Evolutionary conservation across 35 echinoderm and acorn worm genomes (phyloP).

Genomic region (Heliocidaris erythrogramma): DNA sequence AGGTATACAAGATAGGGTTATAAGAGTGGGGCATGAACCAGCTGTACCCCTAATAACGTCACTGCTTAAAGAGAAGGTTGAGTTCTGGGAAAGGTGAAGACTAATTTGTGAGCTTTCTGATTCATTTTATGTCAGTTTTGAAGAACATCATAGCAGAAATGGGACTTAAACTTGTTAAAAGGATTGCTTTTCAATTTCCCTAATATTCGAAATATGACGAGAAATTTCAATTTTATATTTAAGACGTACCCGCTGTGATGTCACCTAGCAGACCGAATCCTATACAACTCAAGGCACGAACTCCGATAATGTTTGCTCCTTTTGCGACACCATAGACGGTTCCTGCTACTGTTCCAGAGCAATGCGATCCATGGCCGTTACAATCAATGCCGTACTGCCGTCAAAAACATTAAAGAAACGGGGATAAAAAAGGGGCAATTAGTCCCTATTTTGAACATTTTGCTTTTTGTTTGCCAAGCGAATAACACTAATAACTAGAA

Average conservation of each 20-base stretch:
- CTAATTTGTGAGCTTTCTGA: no score
- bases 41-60: no score
- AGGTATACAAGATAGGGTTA: no score
- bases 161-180: no score
- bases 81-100: no score
- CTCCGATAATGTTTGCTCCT: constrained; percentile 47
- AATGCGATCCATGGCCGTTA: constrained; percentile 77
- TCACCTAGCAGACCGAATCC: constrained; percentile 46
- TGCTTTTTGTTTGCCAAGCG: neutral
- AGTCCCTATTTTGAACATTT: neutral
- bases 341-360: constrained; percentile 66
- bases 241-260: constrained; percentile 52
- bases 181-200: no score
- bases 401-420: neutral
- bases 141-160: no score
- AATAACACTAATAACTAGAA: neutral
- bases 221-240: no score
- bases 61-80: no score
- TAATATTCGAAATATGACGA: no score
- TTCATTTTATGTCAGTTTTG: no score
- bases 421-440: neutral
- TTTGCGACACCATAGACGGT: constrained; percentile 62
- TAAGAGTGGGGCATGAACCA: no score
- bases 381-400: constrained; percentile 66
- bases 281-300: constrained; percentile 52